Percentiles rank a stretch among this genome's conserved stretches.
phyloP scores from a whole-genome alignment of 1,140 invertebrate species.

The Prorops nasuta region DNA sequence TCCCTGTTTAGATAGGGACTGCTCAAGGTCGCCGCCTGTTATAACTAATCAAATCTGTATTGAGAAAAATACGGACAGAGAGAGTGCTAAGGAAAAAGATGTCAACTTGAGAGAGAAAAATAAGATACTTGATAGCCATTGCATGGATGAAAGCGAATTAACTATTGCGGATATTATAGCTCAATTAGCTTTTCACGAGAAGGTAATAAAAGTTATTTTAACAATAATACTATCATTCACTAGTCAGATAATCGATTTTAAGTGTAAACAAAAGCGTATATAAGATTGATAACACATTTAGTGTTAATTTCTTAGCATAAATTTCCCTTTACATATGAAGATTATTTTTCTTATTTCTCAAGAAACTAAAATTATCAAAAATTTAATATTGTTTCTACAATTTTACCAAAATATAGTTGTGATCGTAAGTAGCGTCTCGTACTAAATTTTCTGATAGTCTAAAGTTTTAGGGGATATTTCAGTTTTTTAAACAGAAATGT shows the following conservation, averaged over 20 bases:
- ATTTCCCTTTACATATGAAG: not conserved
- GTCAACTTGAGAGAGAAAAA: conserved; percentile 26
- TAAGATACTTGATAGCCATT: conserved; percentile 12
- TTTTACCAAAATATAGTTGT: too few species aligned
- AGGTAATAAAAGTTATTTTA: conserved; percentile 31
- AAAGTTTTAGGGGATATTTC: too few species aligned
- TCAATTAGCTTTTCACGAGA: conserved; percentile 51
- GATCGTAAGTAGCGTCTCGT: too few species aligned
- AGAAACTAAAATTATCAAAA: too few species aligned
- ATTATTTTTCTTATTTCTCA: too few species aligned
- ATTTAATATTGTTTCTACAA: too few species aligned
- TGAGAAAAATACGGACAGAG: conserved; percentile 2
- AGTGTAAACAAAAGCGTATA: not conserved
- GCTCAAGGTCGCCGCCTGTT: conserved; percentile 44
- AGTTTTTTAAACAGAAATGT: too few species aligned
- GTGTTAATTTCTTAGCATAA: not conserved
- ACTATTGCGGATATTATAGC: conserved; percentile 46
- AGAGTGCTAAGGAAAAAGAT: conserved; percentile 14
- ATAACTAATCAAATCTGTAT: conserved; percentile 41
- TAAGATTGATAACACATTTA: not conserved
- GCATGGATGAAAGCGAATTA: conserved; percentile 34
- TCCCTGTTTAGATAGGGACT: conserved; percentile 34
- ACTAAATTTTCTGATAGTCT: too few species aligned
- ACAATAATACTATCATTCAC: conserved; percentile 5
- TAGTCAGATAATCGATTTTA: not conserved